phyloP scores from a whole-genome alignment of 1,140 invertebrate genomes.

The Hypothenemus hampei region DNA sequence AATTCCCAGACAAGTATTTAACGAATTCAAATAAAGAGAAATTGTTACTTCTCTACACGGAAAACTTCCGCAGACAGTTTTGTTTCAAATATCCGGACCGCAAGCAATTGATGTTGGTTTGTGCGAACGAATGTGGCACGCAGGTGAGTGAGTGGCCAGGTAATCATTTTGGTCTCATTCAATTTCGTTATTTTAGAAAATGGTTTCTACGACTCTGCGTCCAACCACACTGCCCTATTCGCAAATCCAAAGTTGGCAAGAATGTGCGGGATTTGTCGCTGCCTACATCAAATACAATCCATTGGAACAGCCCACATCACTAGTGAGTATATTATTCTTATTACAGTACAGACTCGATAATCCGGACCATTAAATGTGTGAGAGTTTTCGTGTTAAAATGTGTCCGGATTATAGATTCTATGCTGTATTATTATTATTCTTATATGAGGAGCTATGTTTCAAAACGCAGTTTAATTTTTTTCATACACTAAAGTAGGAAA shows the following conservation, averaged over 20 bases:
- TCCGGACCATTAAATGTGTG: no score
- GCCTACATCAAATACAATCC: conserved; percentile 60
- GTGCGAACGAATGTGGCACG: conserved; percentile 73
- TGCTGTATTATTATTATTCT: no score
- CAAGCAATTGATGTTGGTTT: conserved; percentile 68
- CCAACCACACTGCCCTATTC: conserved; percentile 57
- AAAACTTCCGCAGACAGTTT: conserved; percentile 82
- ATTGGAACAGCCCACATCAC: conserved; percentile 49
- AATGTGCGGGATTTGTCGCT: conserved; percentile 54
- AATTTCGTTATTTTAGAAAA: conserved; percentile 61
- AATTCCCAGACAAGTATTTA: conserved; percentile 67
- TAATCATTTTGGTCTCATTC: no score
- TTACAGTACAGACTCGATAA: no score
- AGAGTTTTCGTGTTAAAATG: no score
- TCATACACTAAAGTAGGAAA: no score
- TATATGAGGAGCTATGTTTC: no score
- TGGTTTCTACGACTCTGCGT: conserved; percentile 64
- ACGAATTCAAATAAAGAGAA: conserved; percentile 73
- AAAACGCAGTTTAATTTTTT: no score
- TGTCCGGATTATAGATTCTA: no score
- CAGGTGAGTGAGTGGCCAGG: conserved; percentile 30
- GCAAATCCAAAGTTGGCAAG: conserved; percentile 57
- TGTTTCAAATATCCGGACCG: conserved; percentile 59
- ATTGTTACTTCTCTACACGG: conserved; percentile 66
- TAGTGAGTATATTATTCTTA: conserved; percentile 61